Conservation (phyloP, 2,113 vertebrate species). For the Prietella phreatophila region DNA sequence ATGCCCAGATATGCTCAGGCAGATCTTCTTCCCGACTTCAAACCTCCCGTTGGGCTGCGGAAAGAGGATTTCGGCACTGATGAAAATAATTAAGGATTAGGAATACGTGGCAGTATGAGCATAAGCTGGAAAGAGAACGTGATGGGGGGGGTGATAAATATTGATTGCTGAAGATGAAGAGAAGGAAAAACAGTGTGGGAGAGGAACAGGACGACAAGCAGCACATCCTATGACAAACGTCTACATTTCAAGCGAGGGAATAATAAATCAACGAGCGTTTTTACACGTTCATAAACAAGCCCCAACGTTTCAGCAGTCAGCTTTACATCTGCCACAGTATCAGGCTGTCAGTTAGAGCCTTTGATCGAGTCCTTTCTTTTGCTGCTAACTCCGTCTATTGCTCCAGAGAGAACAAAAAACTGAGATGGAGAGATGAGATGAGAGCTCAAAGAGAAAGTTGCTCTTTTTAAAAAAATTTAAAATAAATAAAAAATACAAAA, state of each 20-base stretch:
- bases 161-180: conserved; percentile 8
- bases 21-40: conserved; percentile 99
- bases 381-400: conserved; percentile 18
- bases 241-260: not conserved
- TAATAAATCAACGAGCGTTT: conserved; percentile 4
- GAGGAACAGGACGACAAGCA: not conserved
- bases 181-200: not conserved
- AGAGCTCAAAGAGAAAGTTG: not conserved
- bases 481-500: not conserved
- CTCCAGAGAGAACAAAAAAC: conserved; percentile 14
- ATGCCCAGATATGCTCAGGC: conserved; percentile 97
- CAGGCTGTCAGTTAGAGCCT: conserved; percentile 43
- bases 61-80: not conserved
- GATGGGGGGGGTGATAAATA: not conserved
- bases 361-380: conserved; percentile 51
- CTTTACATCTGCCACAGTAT: conserved; percentile 44
- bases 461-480: not conserved
- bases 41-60: conserved; percentile 94
- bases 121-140: not conserved
- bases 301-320: not conserved
- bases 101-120: not conserved
- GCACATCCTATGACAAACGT: conserved; percentile 27
- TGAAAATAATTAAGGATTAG: not conserved
- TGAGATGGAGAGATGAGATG: not conserved
- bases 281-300: conserved; percentile 8